Percentiles rank a stretch among this genome's conserved stretches.
These are phyloP conservation scores for Astropecten irregularis DNA, from an alignment of 53 echinoderm and acorn worm genomes.

Conservation along the genomic window DNA sequence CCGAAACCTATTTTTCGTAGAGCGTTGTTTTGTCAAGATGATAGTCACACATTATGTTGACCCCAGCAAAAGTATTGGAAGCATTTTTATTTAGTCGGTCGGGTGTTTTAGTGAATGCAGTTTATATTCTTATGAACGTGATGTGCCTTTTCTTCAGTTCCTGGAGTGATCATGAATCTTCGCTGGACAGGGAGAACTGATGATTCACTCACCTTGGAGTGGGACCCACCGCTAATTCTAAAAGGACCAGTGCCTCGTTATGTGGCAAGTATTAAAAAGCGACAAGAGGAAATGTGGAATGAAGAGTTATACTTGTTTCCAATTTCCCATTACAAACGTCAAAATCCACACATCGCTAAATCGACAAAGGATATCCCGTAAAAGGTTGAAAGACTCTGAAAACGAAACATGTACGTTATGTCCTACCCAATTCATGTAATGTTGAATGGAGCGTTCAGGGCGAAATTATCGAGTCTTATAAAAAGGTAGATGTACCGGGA, in stretches of 20 bases:
- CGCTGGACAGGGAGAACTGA: background rate
- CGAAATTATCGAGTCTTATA: too few relatives aligned
- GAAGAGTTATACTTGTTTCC: too few relatives aligned
- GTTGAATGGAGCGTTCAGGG: too few relatives aligned
- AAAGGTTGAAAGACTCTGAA: background rate
- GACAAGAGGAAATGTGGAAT: too few relatives aligned
- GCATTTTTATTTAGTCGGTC: background rate
- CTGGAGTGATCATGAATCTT: conserved; percentile 4
- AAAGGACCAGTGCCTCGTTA: background rate
- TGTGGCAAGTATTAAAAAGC: background rate
- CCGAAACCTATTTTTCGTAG: too few relatives aligned
- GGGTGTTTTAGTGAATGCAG: background rate
- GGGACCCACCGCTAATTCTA: background rate
- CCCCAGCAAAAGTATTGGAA: background rate
- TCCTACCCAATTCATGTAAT: too few relatives aligned
- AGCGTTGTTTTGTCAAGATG: too few relatives aligned
- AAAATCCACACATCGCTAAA: background rate
- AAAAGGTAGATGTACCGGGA: too few relatives aligned
- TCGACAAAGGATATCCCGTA: background rate
- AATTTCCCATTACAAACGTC: background rate
- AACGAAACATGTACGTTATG: background rate
- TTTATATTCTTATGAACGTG: background rate
- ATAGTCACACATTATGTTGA: too few relatives aligned
- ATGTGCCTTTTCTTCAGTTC: conserved; percentile 11
- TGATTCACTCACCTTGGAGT: conserved; percentile 4